A percentile compares a stretch with the other conserved stretches of the same genome.
Evolutionary conservation across 2,888 invertebrate species (phyloP).

Genomic region (Ariolimax columbianus): DNA sequence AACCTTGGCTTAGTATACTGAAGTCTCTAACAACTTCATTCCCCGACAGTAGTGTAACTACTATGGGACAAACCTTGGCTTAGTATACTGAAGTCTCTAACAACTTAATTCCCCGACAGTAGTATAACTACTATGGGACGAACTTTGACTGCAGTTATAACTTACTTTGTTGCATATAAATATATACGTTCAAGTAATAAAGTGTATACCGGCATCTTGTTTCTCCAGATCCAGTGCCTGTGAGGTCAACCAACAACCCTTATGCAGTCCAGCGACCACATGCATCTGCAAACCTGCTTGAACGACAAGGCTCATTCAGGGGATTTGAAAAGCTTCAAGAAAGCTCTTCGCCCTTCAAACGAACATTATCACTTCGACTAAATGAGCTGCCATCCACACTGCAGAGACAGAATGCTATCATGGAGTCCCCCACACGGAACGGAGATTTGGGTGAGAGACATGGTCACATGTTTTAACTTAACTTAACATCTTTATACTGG

Average conservation of each 20-base stretch:
- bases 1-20: too few species aligned
- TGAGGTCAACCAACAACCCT: slow-evolving; percentile 85
- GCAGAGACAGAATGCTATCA: slow-evolving; percentile 83
- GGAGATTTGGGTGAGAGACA: slow-evolving; percentile 54
- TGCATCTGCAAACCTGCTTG: slow-evolving; percentile 94
- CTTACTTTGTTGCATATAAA: too few species aligned
- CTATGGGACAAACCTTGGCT: too few species aligned
- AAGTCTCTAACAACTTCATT: too few species aligned
- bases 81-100: too few species aligned
- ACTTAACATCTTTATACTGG: too few species aligned
- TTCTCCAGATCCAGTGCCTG: slow-evolving; percentile 79
- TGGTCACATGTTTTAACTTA: too few species aligned
- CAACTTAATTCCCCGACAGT: too few species aligned
- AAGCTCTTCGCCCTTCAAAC: slow-evolving; percentile 87
- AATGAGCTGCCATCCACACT: slow-evolving; percentile 96
- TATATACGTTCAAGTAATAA: too few species aligned
- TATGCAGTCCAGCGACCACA: slow-evolving; percentile 84
- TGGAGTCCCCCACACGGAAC: slow-evolving; percentile 66
- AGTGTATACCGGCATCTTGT: background rate
- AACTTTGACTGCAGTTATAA: too few species aligned
- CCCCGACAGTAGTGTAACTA: too few species aligned
- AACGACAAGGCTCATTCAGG: slow-evolving; percentile 96
- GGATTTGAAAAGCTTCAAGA: slow-evolving; percentile 83
- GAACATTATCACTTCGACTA: slow-evolving; percentile 95
- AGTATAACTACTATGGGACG: too few species aligned